Evolutionary conservation across 1,140 invertebrate species (phyloP), one percentile per base, ranked within the genome.

Genomic region (Battus philenor): DNA sequence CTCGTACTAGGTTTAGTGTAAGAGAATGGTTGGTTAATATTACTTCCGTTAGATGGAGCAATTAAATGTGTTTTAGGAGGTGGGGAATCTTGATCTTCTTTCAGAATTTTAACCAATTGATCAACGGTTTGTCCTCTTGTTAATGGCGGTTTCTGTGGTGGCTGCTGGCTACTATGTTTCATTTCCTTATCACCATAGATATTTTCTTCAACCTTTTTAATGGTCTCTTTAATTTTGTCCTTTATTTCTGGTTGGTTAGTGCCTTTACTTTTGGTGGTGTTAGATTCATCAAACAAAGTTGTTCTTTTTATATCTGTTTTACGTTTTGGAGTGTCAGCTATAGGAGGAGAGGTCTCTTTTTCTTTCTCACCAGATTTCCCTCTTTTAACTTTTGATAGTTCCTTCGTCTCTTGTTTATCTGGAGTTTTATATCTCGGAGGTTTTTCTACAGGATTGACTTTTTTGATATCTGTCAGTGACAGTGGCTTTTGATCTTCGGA

Each of bases 1-100:
- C 83, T 87, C 10, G 84, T 60, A 53, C 89, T 89, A 1, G 89
- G 88, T 54, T 88, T 86, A 0, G 90, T 92, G 52, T 94, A 94
- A 0, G 92, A 93, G 68, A 94, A 93, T 5, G 92, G 92, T 62
- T 91, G 88, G 59, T 93, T 94, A 54, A 90, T 89, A 63, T 93
- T 93, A 56, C 91, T 91, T 6, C 89, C 89, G 43, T 88, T 88
- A 38, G 88, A 72, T 5, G 91, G 88, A 4, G 88, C 87, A 3
- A 92, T 86, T 64, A 93, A 88, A 59, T 89, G 85, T 18, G 88
- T 72, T 62, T 89, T 90, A 3, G 91, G 90, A 41, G 91, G 90
- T 1, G 90, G 88, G n/a, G 90, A 90, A 30, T 86, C 86, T 49
- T 89, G 88, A 58, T 91, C 90, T 76, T 87, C 88, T 46, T 88